Evolutionary conservation across 2,797 vertebrate genomes (phyloP), one percentile per base, ranked within the genome.

Genomic region (Xiphophorus birchmanni): DNA sequence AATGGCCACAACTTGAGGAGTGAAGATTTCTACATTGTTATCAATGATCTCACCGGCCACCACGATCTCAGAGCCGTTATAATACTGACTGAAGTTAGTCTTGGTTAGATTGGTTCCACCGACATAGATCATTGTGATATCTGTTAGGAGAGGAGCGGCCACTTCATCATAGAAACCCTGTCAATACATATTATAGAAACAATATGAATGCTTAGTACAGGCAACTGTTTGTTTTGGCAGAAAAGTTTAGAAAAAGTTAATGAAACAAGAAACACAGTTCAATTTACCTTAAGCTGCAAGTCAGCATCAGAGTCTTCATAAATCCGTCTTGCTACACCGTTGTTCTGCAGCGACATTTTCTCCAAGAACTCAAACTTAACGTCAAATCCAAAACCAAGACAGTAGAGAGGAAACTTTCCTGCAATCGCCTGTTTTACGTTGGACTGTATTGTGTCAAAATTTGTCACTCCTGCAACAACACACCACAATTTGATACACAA

Each of bases 351-450:
- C 0, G 98, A 95, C 96, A 99, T 93, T 92, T 96, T 98, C 91
- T 98, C 96, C 84, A 99, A 94, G 93, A 99, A 98, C 73, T 95
- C 90, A 63, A 96, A 99, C 81, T 96, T 96, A 35, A 99, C 97
- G 32, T 98, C 96, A 71, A 96, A 97, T 77, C 98, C 98, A 0
- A 99, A 99, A 56, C 98, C 98, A 74, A 99, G 96, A 89, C 97
- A 98, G 91, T 97, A 99, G 42, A 99, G 94, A 11, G 95, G 95
- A 12, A 96, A 97, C 82, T 87, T 95, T 23, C 86, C 93, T 0
- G 77, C 67, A 54, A 98, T 91, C 32, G 95, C 96, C 26, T 82
- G 3, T 87, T 84, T 94, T 67, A 97, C 79, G 0, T 97, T 97
- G 60, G 91, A 82, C 80, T 96, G 95, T 82, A 99, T 99, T 7